phyloP scores from a whole-genome alignment of 2,797 vertebrate genomes.

The Pseudomugil gertrudae region DNA sequence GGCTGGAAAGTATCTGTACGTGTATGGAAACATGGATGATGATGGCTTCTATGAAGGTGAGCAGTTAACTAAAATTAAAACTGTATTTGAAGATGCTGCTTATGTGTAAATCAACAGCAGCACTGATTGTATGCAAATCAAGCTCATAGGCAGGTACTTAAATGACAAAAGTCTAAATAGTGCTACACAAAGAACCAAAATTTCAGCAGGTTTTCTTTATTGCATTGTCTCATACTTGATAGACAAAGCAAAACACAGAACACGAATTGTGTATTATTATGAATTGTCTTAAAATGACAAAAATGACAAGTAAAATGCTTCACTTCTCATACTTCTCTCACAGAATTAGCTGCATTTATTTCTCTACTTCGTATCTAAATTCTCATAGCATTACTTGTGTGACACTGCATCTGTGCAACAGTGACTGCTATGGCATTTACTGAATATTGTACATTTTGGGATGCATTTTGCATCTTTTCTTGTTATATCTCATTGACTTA shows the following conservation, averaged over 20 bases:
- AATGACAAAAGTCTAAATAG: slow-evolving; percentile 3
- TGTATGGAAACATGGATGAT: slow-evolving; percentile 98
- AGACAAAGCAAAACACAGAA: slow-evolving; percentile 25
- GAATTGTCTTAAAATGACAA: slow-evolving; percentile 16
- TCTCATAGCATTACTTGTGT: neutral
- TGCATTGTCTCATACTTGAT: slow-evolving; percentile 18
- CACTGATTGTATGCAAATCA: no score
- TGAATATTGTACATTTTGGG: neutral
- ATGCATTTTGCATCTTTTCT: no score
- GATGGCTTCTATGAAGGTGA: slow-evolving; percentile 98
- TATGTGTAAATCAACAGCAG: neutral
- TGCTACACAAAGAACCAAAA: neutral
- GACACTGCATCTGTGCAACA: neutral
- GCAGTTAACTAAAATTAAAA: slow-evolving; percentile 19
- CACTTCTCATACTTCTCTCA: slow-evolving; percentile 7
- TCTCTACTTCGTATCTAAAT: neutral
- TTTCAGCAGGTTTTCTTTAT: slow-evolving; percentile 12
- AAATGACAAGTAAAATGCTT: slow-evolving; percentile 17
- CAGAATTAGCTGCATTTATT: neutral
- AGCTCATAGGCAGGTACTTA: neutral
- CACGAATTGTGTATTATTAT: slow-evolving; percentile 18
- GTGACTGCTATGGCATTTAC: neutral
- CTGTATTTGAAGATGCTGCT: slow-evolving; percentile 2
- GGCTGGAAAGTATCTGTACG: slow-evolving; percentile 96
- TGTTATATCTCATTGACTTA: no score